Evolutionary conservation across 1,140 invertebrate species (phyloP).

Genomic region (Hetaerina americana): DNA sequence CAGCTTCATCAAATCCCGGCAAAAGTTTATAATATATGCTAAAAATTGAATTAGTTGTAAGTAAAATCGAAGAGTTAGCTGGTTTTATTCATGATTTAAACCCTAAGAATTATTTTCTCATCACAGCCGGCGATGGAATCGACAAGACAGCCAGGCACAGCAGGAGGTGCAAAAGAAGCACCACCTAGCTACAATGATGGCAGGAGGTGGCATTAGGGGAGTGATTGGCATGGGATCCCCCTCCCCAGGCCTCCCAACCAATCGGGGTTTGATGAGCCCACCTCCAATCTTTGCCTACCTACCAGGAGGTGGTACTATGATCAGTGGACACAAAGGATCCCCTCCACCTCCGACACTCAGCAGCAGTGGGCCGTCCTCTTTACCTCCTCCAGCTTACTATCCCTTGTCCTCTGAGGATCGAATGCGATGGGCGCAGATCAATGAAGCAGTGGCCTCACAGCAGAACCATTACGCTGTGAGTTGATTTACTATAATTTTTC

Average conservation of each 20-base stretch:
- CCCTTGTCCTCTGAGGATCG: conserved; percentile 54
- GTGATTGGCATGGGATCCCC: background rate
- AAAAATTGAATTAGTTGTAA: too few relatives aligned
- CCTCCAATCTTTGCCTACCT: conserved; percentile 75
- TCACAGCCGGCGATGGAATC: conserved; percentile 67
- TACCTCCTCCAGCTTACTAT: conserved; percentile 28
- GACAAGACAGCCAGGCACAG: conserved; percentile 44
- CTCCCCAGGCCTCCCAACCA: background rate
- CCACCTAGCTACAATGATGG: background rate
- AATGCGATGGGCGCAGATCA: conserved; percentile 70
- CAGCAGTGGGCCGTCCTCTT: conserved; percentile 30
- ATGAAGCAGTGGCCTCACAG: conserved; percentile 61
- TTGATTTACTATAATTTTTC: conserved; percentile 3
- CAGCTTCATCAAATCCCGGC: too few relatives aligned
- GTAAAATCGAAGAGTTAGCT: too few relatives aligned
- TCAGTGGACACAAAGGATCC: background rate
- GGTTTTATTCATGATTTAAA: too few relatives aligned
- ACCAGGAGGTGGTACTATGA: conserved; percentile 35
- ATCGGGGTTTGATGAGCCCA: conserved; percentile 41
- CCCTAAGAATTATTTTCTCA: too few relatives aligned
- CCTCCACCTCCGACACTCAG: conserved; percentile 16
- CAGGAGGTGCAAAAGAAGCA: conserved; percentile 36
- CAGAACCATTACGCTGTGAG: conserved; percentile 14
- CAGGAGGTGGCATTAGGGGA: background rate
- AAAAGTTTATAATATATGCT: too few relatives aligned